Evolutionary conservation across 2,888 invertebrate species (phyloP).

Genomic region (Silvanus unidentatus): DNA sequence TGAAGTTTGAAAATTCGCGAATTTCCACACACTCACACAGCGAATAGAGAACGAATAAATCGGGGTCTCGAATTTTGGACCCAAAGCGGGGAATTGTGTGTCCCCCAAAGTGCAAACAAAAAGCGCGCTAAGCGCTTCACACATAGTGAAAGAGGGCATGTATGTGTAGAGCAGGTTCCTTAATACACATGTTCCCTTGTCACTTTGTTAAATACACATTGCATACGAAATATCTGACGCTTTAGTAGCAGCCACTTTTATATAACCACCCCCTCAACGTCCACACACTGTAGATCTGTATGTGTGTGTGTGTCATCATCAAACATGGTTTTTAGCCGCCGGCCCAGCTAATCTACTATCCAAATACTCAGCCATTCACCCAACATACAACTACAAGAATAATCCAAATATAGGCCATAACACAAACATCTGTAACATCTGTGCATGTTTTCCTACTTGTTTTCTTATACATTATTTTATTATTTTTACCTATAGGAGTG

Average conservation of each 20-base stretch:
- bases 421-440: conserved; percentile 21
- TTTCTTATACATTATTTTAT: not conserved
- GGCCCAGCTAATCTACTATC: conserved; percentile 42
- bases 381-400: conserved; percentile 19
- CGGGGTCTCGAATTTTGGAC: too few relatives aligned
- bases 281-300: conserved; percentile 6
- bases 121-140: conserved; percentile 27
- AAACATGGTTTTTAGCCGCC: conserved; percentile 41
- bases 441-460: conserved; percentile 2
- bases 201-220: conserved; percentile 49
- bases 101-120: conserved; percentile 24
- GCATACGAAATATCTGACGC: conserved; percentile 46
- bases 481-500: too few relatives aligned
- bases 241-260: conserved; percentile 1
- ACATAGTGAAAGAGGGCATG: conserved; percentile 22
- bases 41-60: too few relatives aligned
- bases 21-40: too few relatives aligned
- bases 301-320: conserved; percentile 29
- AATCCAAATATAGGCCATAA: conserved; percentile 29
- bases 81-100: too few relatives aligned
- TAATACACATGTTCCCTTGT: conserved; percentile 35
- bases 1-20: too few relatives aligned
- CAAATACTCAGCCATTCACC: conserved; percentile 39
- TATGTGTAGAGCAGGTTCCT: conserved; percentile 22
- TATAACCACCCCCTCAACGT: conserved; percentile 4